Conservation (phyloP, 1,140 invertebrate species). For the Ridgeia piscesae region DNA sequence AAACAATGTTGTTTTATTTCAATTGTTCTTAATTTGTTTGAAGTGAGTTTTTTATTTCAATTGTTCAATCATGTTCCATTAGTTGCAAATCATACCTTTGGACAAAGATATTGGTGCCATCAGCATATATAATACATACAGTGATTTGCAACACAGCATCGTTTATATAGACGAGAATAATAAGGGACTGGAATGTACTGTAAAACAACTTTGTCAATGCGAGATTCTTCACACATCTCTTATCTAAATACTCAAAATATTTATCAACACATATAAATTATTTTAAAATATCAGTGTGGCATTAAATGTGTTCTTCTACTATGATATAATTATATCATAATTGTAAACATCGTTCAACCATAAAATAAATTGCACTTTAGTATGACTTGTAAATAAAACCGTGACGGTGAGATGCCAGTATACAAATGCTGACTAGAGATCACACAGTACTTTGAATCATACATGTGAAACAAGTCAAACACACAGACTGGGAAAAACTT, state of each 20-base stretch:
- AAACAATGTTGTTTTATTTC: too few species aligned
- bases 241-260: not conserved
- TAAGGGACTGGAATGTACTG: not conserved
- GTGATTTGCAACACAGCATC: too few species aligned
- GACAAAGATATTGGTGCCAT: too few species aligned
- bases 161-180: too few species aligned
- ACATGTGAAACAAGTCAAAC: not conserved
- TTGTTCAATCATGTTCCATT: too few species aligned
- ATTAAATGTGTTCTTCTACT: not conserved
- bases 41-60: too few species aligned
- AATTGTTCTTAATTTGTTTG: too few species aligned
- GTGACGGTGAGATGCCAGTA: not conserved
- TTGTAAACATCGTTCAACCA: not conserved
- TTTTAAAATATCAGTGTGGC: not conserved
- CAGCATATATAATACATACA: too few species aligned
- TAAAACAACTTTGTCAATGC: not conserved
- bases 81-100: too few species aligned
- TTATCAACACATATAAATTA: not conserved
- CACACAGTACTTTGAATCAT: not conserved
- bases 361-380: not conserved
- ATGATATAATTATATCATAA: too few species aligned
- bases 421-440: not conserved
- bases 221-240: not conserved
- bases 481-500: not conserved
- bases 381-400: not conserved